These are phyloP conservation scores for Lycophotia porphyrea DNA, from an alignment of 2,888 invertebrate genomes.

Conservation along the genomic window DNA sequence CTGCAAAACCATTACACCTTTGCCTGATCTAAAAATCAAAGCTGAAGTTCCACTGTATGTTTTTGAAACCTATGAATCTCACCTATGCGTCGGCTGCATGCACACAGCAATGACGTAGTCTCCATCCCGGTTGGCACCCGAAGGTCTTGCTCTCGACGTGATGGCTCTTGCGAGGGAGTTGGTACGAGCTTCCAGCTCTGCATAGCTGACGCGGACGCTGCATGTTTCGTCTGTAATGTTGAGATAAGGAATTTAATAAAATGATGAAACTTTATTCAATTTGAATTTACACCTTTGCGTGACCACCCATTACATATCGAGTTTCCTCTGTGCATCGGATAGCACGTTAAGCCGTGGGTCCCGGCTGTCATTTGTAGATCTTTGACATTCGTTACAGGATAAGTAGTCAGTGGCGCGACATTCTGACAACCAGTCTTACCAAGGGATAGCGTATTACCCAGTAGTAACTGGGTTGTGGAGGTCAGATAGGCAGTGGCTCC, in stretches of 20 bases:
- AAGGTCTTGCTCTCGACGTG: slow-evolving; percentile 78
- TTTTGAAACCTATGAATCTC: slow-evolving; percentile 52
- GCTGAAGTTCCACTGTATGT: not conserved
- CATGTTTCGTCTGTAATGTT: slow-evolving; percentile 78
- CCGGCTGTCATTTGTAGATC: not conserved
- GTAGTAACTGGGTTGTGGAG: no score
- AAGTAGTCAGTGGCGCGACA: not conserved
- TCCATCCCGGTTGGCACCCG: slow-evolving; percentile 91
- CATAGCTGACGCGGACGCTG: slow-evolving; percentile 84
- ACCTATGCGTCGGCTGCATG: slow-evolving; percentile 94
- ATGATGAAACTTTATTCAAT: not conserved
- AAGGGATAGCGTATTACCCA: not conserved
- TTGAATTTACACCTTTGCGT: not conserved
- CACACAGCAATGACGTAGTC: slow-evolving; percentile 94
- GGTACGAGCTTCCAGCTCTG: slow-evolving; percentile 89
- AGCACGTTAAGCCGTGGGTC: not conserved
- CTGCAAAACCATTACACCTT: not conserved
- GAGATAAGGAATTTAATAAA: not conserved
- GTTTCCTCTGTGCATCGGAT: not conserved
- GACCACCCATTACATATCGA: not conserved
- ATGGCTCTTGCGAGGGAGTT: slow-evolving; percentile 91
- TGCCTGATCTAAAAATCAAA: not conserved
- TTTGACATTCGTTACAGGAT: not conserved
- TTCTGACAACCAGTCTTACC: not conserved
- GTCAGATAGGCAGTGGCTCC: no score